Conservation (phyloP, 2,797 vertebrate species). For the Cyprinella venusta region DNA sequence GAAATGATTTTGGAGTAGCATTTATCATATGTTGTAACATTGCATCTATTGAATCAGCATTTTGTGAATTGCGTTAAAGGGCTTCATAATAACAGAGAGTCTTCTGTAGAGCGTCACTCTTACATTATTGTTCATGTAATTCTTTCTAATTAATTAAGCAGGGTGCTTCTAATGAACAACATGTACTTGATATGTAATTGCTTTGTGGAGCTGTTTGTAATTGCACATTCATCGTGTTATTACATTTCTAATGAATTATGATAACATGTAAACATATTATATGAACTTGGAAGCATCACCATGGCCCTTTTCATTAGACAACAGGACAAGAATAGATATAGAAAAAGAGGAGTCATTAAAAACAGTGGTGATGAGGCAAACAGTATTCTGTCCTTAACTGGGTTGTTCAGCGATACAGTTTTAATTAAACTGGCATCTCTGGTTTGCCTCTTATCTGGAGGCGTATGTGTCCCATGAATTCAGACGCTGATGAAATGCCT, state of each 20-base stretch:
- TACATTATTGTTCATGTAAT: slow-evolving; percentile 7
- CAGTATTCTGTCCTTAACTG: slow-evolving; percentile 26
- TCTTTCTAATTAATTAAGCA: slow-evolving; percentile 27
- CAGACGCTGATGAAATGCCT: slow-evolving; percentile 43
- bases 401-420: slow-evolving; percentile 34
- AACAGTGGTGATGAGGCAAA: slow-evolving; percentile 43
- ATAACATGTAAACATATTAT: slow-evolving; percentile 25
- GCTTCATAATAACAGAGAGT: neutral
- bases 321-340: slow-evolving; percentile 23
- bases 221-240: slow-evolving; percentile 7
- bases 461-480: slow-evolving; percentile 43
- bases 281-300: slow-evolving; percentile 22
- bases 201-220: slow-evolving; percentile 23
- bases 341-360: slow-evolving; percentile 39
- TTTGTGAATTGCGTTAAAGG: neutral
- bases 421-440: slow-evolving; percentile 54
- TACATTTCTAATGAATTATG: slow-evolving; percentile 32
- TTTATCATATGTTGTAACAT: neutral
- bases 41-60: slow-evolving; percentile 11
- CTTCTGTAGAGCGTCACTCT: neutral
- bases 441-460: slow-evolving; percentile 49
- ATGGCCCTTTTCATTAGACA: slow-evolving; percentile 30
- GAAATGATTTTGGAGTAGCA: neutral
- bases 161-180: slow-evolving; percentile 41
- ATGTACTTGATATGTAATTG: slow-evolving; percentile 41